Evolutionary conservation across 2,888 invertebrate genomes (phyloP), one percentile per base, ranked within the genome.

Genomic region (Pelosia muscerda): DNA sequence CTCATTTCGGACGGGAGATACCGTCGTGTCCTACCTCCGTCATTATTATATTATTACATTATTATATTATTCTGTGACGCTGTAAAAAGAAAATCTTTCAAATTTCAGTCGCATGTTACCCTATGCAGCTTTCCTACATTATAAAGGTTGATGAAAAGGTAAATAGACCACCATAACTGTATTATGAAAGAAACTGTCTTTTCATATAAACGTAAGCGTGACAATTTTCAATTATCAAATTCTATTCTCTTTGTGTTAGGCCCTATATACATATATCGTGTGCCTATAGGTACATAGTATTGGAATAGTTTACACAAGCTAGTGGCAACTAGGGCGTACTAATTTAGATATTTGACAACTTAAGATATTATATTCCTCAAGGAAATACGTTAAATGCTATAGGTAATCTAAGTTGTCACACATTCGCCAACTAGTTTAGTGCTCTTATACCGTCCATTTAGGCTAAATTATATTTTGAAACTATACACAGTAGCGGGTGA

Each of bases 351-450:
- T 76, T 71, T 79, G 66, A 68, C 70, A 77, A 69, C 75, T 65
- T 69, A 76, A 77, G 63, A 57, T 72, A 74, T 73, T 64, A 77
- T 75, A 76, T 76, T 76, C 86, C 83, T 86, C 61, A 66, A 79
- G 85, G 86, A 82, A 84, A 86, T 84, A 81, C 74, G 56, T 68
- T 77, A 77, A 83, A 81, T 81, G 81, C 69, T 57, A 54, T 73
- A n/a, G n/a, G n/a, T n/a, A 73, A 75, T 76, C 77, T 74, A 81
- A 81, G 73, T 78, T 79, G 74, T 76, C 78, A 73, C 19, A 42
- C 76, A 75, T 77, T 77, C 66, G 65, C 72, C 58, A 72, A 72
- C 74, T 74, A 68, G 71, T 73, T 68, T 57, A 71, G 69, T 66
- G 61, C 57, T 64, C n/a, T 49, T 63, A 66, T 70, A 65, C n/a